Evolutionary conservation across 2,888 invertebrate genomes (phyloP), one percentile per base, ranked within the genome.

Genomic region (Odontomyia ornata): DNA sequence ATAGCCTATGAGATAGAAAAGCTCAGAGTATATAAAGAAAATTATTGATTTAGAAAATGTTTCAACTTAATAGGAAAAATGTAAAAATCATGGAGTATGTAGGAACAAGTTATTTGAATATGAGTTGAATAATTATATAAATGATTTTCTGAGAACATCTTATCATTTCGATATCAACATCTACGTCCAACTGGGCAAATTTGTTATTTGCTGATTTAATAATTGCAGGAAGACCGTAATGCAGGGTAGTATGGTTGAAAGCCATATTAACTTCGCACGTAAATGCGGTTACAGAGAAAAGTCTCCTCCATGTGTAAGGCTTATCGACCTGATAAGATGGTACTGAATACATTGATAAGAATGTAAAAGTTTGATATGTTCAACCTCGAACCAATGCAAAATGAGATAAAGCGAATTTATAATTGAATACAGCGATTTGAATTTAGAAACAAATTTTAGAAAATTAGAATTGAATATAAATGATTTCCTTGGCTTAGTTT

Each of bases 321-420:
- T 60, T 60, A 60, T 60, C 57, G 57, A 60, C 21, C 25, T 60
- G 57, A 60, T 60, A 60, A 60, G 57, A 60, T 60, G 21, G 21
- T 60, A n/a, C 25, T 21, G 57, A 60, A 60, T 5, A 23, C 2
- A 60, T 5, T 60, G 57, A 60, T 60, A 60, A 60, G 57, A 23
- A 60, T 4, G 18, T 60, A 25, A 21, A 23, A 18, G 7, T 60
- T 25, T 18, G 25, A 25, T 25, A 60, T 60, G 11, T 18, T 23
- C 57, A 60, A 60, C 4, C 21, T 13, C 25, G 57, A 23, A 11
- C 7, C 52, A n/a, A 36, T 36, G 36, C 5, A 36, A 36, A 36
- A 36, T 36, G 36, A 36, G 9, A 36, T 5, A 36, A 3, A 36
- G 36, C 3, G 9, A 36, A 36, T 36, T 36, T 9, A 36, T 3